Evolutionary conservation across 1,140 invertebrate species (phyloP).

Genomic region (Hylyphantes graminicola): DNA sequence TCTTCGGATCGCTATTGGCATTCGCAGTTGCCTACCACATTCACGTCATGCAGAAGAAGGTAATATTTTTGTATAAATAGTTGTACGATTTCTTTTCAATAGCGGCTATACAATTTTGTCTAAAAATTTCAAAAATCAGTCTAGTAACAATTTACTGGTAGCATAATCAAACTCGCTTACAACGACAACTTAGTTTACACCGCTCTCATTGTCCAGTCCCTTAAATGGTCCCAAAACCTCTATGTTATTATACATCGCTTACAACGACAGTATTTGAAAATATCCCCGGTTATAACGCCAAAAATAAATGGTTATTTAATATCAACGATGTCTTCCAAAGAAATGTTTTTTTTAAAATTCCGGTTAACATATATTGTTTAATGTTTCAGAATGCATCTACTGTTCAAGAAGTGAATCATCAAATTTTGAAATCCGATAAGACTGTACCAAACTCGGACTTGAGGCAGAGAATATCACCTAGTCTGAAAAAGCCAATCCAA

Average conservation of each 20-base stretch:
- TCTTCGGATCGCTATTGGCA: slow-evolving; percentile 67
- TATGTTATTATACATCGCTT: too few species aligned
- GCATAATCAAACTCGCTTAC: not conserved
- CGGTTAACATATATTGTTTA: too few species aligned
- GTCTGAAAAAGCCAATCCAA: not conserved
- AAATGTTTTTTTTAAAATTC: too few species aligned
- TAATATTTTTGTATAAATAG: not conserved
- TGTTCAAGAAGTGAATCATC: too few species aligned
- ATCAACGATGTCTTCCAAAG: not conserved
- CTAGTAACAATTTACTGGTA: too few species aligned
- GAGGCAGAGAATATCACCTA: not conserved
- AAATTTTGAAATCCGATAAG: not conserved
- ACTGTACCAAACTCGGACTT: not conserved
- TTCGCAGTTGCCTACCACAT: slow-evolving; percentile 65
- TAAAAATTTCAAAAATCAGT: not conserved
- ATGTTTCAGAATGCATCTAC: too few species aligned
- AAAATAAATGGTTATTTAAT: not conserved
- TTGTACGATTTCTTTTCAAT: not conserved
- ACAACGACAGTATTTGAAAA: too few species aligned
- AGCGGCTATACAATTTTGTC: too few species aligned
- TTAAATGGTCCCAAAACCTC: too few species aligned
- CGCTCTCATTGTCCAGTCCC: too few species aligned
- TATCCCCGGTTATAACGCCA: too few species aligned
- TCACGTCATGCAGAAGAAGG: slow-evolving; percentile 3
- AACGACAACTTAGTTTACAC: not conserved